Evolutionary conservation across 2,888 invertebrate genomes (phyloP).

Genomic region (Leucania comma): DNA sequence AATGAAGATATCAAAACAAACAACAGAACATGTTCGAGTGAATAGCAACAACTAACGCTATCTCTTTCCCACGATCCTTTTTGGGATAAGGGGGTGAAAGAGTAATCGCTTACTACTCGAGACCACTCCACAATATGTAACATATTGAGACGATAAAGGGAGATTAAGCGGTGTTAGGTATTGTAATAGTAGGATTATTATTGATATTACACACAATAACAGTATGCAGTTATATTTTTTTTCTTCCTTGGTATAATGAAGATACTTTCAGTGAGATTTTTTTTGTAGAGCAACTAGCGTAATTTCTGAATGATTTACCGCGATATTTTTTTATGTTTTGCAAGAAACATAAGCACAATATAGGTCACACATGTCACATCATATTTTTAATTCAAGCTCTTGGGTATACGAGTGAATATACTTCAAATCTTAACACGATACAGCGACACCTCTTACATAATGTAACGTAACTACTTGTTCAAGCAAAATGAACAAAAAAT

Average conservation of each 20-base stretch:
- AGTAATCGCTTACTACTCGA: slow-evolving; percentile 19
- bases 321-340: slow-evolving; percentile 12
- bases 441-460: slow-evolving; percentile 57
- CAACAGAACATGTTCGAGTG: not conserved
- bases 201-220: not conserved
- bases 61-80: slow-evolving; percentile 14
- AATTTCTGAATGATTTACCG: not conserved
- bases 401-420: slow-evolving; percentile 20
- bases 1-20: not conserved
- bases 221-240: not conserved
- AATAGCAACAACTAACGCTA: not conserved
- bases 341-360: not conserved
- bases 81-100: not conserved
- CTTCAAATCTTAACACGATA: slow-evolving; percentile 51
- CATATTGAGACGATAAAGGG: slow-evolving; percentile 26
- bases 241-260: not conserved
- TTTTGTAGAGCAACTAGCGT: not conserved
- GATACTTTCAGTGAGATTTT: not conserved
- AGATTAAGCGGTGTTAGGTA: slow-evolving; percentile 21
- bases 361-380: not conserved
- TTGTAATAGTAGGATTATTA: slow-evolving; percentile 20
- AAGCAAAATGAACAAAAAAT: slow-evolving; percentile 63
- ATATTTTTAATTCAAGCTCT: slow-evolving; percentile 44
- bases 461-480: slow-evolving; percentile 57
- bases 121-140: slow-evolving; percentile 36